Conservation (phyloP, 1,140 invertebrate species). For the Ridgeia piscesae region DNA sequence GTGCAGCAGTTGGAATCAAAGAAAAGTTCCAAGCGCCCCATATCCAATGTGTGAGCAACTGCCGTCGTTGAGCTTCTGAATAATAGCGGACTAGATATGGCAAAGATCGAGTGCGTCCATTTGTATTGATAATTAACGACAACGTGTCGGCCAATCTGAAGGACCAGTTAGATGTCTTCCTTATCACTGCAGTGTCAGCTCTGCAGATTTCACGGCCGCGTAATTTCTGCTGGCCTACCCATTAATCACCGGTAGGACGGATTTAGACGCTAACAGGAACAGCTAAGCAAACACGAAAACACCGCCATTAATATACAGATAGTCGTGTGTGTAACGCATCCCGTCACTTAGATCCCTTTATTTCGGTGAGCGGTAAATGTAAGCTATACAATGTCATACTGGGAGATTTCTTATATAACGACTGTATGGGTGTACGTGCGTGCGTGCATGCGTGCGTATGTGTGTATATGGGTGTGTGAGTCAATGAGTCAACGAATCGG, state of each 20-base stretch:
- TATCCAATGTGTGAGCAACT: neutral
- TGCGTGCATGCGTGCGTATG: neutral
- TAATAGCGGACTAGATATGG: neutral
- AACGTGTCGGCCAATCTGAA: neutral
- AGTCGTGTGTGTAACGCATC: neutral
- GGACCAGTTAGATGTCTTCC: neutral
- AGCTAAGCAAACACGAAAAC: neutral
- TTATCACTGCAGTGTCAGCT: neutral
- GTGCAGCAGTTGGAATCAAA: too few relatives aligned
- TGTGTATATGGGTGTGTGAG: neutral
- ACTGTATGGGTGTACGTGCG: neutral
- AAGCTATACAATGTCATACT: too few relatives aligned
- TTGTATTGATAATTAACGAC: constrained; percentile 1
- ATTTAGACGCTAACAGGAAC: neutral
- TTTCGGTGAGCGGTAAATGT: neutral
- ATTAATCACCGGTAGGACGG: neutral
- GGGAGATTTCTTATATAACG: too few relatives aligned
- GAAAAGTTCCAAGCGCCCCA: too few relatives aligned
- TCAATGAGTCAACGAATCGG: neutral
- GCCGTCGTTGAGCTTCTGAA: neutral
- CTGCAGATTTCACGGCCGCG: neutral
- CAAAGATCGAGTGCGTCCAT: neutral
- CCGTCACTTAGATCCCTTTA: neutral
- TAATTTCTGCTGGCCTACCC: neutral
- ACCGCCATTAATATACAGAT: neutral